Evolutionary conservation across 2,888 invertebrate genomes (phyloP).

Genomic region (Onchidella celtica): DNA sequence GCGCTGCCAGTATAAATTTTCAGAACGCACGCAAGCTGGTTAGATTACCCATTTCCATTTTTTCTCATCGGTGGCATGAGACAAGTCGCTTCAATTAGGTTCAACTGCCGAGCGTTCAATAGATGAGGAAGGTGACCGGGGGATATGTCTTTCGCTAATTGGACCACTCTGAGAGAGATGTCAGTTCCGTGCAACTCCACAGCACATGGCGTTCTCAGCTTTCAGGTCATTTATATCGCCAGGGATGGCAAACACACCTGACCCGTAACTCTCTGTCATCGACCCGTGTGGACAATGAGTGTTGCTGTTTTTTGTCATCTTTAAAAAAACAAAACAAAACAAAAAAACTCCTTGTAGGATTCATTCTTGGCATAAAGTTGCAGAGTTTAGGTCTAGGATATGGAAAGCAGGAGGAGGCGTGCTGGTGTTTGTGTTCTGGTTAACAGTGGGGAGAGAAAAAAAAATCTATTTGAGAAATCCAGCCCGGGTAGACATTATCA

Average conservation of each 20-base stretch:
- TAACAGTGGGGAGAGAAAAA: too few relatives aligned
- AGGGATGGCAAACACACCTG: slow-evolving; percentile 7
- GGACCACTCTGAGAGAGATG: background rate
- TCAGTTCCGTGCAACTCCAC: background rate
- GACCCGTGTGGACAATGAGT: slow-evolving; percentile 5
- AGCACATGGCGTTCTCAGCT: background rate
- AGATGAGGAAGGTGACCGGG: background rate
- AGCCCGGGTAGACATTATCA: too few relatives aligned
- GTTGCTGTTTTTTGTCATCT: too few relatives aligned
- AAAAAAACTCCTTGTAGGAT: background rate
- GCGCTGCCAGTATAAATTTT: background rate
- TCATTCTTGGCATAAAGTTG: background rate
- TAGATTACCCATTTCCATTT: background rate
- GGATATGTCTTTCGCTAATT: background rate
- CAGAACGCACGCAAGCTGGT: background rate
- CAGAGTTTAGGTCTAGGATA: background rate
- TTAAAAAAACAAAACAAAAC: too few relatives aligned
- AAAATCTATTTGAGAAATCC: too few relatives aligned
- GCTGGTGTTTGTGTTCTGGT: too few relatives aligned
- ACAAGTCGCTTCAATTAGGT: background rate
- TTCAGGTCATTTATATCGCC: slow-evolving; percentile 5
- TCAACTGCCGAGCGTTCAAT: background rate
- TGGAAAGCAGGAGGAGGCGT: too few relatives aligned
- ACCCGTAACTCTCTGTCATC: slow-evolving; percentile 1
- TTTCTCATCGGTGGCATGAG: background rate